Conservation (phyloP, 1,140 invertebrate genomes). For the Bombus huntii region DNA sequence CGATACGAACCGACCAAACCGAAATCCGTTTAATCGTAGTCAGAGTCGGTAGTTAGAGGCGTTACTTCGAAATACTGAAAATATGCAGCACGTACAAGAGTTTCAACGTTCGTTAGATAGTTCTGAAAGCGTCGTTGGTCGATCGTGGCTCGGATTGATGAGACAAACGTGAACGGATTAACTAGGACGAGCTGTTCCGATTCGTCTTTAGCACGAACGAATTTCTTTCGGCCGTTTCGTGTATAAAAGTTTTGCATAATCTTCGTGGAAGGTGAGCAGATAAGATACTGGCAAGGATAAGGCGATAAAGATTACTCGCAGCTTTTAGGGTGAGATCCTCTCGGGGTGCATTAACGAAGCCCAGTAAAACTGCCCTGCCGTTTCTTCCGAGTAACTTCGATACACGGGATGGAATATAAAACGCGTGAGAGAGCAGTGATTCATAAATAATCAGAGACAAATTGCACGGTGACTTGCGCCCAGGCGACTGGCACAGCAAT, state of each 20-base stretch:
- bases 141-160: not conserved
- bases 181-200: too few relatives aligned
- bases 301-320: constrained; percentile 63
- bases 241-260: constrained; percentile 56
- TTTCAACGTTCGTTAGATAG: not conserved
- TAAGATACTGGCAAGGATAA: constrained; percentile 43
- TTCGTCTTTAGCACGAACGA: not conserved
- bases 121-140: not conserved
- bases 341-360: constrained; percentile 53
- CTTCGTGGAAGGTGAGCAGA: constrained; percentile 34
- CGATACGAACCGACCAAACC: not conserved
- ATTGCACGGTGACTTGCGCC: not conserved
- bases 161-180: constrained; percentile 21
- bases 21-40: not conserved
- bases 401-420: constrained; percentile 6
- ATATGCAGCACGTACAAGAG: not conserved
- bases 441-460: constrained; percentile 31
- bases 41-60: too few relatives aligned
- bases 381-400: constrained; percentile 9
- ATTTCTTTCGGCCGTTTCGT: not conserved
- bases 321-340: constrained; percentile 56
- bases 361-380: constrained; percentile 22
- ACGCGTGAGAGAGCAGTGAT: not conserved
- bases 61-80: too few relatives aligned
- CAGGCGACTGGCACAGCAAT: not conserved